Percentiles rank a stretch among this genome's conserved stretches.
Conservation (phyloP, 2,113 vertebrate species). For the Salvelinus fontinalis region DNA sequence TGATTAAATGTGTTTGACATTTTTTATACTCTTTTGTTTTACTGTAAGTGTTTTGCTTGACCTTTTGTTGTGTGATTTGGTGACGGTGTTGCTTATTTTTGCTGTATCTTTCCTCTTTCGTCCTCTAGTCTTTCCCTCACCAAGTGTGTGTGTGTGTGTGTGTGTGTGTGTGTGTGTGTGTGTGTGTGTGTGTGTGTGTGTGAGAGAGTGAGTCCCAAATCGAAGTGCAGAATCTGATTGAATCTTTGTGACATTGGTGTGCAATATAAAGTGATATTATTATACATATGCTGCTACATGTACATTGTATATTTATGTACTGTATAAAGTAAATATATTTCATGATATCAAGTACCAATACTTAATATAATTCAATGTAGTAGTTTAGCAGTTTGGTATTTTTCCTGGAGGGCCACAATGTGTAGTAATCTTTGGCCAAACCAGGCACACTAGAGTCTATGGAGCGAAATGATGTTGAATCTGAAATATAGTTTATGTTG, state of each 20-base stretch:
- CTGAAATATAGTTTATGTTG: too few relatives aligned
- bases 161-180: too few relatives aligned
- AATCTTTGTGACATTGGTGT: not conserved
- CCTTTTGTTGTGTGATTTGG: too few relatives aligned
- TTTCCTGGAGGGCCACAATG: slow-evolving; percentile 24
- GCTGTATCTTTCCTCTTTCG: too few relatives aligned
- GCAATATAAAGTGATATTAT: slow-evolving; percentile 10
- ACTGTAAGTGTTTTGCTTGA: slow-evolving; percentile 21
- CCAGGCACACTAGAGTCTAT: too few relatives aligned
- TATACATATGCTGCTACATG: slow-evolving; percentile 17
- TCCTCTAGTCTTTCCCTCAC: too few relatives aligned
- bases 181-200: not conserved
- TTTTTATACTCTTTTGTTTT: not conserved
- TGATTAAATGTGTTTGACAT: not conserved
- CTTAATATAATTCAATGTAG: slow-evolving; percentile 46
- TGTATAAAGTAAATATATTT: not conserved
- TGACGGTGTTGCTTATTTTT: too few relatives aligned
- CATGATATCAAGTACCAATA: not conserved
- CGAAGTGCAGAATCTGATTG: not conserved
- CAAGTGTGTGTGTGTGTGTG: too few relatives aligned
- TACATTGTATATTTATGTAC: slow-evolving; percentile 23
- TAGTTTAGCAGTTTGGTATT: slow-evolving; percentile 7
- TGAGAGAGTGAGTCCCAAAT: not conserved
- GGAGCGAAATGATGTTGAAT: not conserved
- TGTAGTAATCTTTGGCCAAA: too few relatives aligned